Conservation (phyloP, 2,113 vertebrate species). For the Spilogale gracilis region DNA sequence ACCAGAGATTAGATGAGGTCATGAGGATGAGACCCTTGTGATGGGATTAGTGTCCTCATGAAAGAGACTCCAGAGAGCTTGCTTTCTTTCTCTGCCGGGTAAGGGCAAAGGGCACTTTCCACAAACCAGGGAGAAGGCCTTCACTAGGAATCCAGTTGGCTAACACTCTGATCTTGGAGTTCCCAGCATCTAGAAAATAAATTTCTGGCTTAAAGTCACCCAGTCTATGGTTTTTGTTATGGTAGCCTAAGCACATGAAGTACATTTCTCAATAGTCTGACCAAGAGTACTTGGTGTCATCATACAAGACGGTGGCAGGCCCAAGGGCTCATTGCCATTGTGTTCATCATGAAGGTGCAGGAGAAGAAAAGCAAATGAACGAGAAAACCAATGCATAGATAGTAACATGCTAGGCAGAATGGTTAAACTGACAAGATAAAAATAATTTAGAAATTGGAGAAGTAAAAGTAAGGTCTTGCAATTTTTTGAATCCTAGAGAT, state of each 20-base stretch:
- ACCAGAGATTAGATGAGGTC: background rate
- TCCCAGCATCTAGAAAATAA: background rate
- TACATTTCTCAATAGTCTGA: background rate
- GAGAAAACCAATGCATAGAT: background rate
- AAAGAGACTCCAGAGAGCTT: background rate
- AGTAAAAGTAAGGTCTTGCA: background rate
- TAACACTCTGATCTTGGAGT: background rate
- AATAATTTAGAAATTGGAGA: background rate
- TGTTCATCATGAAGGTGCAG: background rate
- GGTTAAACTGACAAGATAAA: background rate
- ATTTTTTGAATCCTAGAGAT: background rate
- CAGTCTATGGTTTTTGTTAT: background rate
- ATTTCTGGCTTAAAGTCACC: background rate
- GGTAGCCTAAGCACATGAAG: background rate
- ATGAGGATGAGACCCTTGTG: background rate
- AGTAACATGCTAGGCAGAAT: background rate
- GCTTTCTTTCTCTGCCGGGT: background rate
- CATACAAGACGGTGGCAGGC: background rate
- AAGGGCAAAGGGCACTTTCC: background rate
- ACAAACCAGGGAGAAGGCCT: background rate
- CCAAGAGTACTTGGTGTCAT: background rate
- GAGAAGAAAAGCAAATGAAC: background rate
- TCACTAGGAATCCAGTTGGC: background rate
- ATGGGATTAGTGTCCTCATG: background rate
- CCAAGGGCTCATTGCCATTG: background rate